Base-by-base conservation (phyloP, 2,888 invertebrate species). In the Chymomyza fuscimana region DNA sequence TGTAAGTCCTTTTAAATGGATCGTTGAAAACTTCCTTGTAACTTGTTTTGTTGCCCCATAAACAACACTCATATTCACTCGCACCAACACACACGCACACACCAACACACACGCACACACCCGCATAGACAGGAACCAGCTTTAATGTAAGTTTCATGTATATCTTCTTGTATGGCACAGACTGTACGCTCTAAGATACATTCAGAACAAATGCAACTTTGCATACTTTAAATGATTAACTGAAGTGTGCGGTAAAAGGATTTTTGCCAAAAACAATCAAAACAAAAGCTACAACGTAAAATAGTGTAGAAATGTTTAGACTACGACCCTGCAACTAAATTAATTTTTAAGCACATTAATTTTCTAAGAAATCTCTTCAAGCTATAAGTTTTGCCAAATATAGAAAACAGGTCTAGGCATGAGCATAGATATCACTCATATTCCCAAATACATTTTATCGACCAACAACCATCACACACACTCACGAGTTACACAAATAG, bases 1-100 rank as follows among this genome's bases (percentile, higher is more conserved):
- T 75, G 75, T 75, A 69, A 63, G 69, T 63, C 46, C 52, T 61
- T 63, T 59, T 51, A 61, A 74, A 74, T 69, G 69, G 65, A 74
- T 74, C 67, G 73, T 73, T 67, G 73, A 67, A 32, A 46, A 46
- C 40, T 46, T 46, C 40, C 40, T 46, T 46, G 40, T 46, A 46
- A 46, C 40, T 46, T 46, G 40, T 46, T 51, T 67, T 62, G 64
- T 52, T n/a, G 40, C 62, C 61, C 60, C 25, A 67, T 16, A 63
- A 36, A 63, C 63, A 36, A 61, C 46, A 54, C 19, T 51, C 12
- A 70, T 22, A 58, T 15, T 29, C 62, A 63, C 36, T n/a, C n/a
- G 16, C 58, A 60, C 25, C 25, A 25, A 4, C 63, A 59, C 40
- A 54, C 25, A 40, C 19, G 32, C n/a, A 9, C 22, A 19, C 19